Conservation (phyloP, 2,888 invertebrate species). For the Himalopsyche tibetana region DNA sequence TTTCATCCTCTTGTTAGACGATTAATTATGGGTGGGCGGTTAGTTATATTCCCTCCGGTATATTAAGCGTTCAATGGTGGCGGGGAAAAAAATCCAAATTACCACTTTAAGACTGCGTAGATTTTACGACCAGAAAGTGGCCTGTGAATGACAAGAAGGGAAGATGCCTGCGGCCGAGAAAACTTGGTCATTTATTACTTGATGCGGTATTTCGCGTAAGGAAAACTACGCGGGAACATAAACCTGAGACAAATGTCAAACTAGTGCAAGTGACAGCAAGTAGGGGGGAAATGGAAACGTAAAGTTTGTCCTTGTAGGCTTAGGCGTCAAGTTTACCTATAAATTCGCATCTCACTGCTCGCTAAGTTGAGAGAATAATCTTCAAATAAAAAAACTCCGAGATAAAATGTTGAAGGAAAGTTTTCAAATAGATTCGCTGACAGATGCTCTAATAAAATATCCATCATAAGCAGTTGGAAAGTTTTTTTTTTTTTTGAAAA, state of each 20-base stretch:
- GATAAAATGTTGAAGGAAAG: constrained; percentile 44
- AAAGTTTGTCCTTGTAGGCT: constrained; percentile 56
- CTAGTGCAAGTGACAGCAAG: constrained; percentile 63
- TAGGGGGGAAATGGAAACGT: constrained; percentile 52
- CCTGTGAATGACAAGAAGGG: constrained; percentile 1
- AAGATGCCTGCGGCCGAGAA: constrained; percentile 19
- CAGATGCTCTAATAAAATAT: constrained; percentile 42
- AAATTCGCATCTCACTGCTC: constrained; percentile 59
- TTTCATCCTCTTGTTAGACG: constrained; percentile 40
- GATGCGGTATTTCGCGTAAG: constrained; percentile 11
- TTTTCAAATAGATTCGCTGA: constrained; percentile 43
- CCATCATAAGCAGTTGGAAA: constrained; percentile 42
- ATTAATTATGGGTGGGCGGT: constrained; percentile 38
- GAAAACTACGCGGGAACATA: constrained; percentile 4
- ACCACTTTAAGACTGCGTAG: constrained; percentile 34
- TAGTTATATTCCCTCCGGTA: constrained; percentile 42
- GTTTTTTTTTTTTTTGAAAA: constrained; percentile 37
- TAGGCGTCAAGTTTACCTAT: constrained; percentile 61
- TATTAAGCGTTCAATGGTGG: constrained; percentile 27
- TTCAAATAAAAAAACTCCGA: constrained; percentile 36
- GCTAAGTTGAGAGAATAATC: constrained; percentile 39
- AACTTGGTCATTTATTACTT: constrained; percentile 48
- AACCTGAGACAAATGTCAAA: constrained; percentile 61
- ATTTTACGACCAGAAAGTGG: constrained; percentile 11
- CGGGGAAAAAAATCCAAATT: constrained; percentile 26